A percentile compares a stretch with the other conserved stretches of the same genome.
Conservation (phyloP, 2,888 invertebrate genomes). For the Eudemis profundana region DNA sequence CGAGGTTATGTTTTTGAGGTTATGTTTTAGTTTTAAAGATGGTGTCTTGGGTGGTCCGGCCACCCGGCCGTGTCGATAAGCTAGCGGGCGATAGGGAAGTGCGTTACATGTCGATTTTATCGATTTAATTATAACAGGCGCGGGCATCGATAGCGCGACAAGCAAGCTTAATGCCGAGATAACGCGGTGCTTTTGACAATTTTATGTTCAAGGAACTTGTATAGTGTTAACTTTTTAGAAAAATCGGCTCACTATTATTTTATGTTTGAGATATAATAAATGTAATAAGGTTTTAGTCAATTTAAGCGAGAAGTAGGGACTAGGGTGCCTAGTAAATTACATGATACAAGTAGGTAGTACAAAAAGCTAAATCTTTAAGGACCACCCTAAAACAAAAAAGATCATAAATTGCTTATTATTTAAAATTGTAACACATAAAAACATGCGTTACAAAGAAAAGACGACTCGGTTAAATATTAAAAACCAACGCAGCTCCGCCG, state of each 20-base stretch:
- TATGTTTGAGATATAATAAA: background rate
- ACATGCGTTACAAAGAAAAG: background rate
- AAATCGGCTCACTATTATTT: background rate
- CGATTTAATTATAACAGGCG: constrained; percentile 72
- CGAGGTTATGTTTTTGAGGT: constrained; percentile 54
- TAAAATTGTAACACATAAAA: background rate
- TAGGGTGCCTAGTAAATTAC: no score
- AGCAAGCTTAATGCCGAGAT: constrained; percentile 41
- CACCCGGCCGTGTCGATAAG: constrained; percentile 66
- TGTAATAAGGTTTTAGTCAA: background rate
- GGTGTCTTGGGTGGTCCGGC: constrained; percentile 70
- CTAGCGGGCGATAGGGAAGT: constrained; percentile 61
- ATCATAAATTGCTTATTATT: background rate
- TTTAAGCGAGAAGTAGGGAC: no score
- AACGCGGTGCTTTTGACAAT: constrained; percentile 38
- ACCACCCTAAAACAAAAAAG: no score
- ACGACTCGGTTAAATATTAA: constrained; percentile 12
- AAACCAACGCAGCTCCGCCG: constrained; percentile 10
- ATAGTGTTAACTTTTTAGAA: constrained; percentile 8
- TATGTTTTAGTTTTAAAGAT: constrained; percentile 47
- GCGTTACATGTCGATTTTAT: constrained; percentile 73
- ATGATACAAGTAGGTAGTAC: no score
- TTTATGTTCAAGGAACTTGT: constrained; percentile 25
- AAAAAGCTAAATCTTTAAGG: no score
- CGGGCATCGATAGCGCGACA: constrained; percentile 39